Evolutionary conservation across 1,140 invertebrate species (phyloP).

Genomic region (Saccostrea cuccullata): DNA sequence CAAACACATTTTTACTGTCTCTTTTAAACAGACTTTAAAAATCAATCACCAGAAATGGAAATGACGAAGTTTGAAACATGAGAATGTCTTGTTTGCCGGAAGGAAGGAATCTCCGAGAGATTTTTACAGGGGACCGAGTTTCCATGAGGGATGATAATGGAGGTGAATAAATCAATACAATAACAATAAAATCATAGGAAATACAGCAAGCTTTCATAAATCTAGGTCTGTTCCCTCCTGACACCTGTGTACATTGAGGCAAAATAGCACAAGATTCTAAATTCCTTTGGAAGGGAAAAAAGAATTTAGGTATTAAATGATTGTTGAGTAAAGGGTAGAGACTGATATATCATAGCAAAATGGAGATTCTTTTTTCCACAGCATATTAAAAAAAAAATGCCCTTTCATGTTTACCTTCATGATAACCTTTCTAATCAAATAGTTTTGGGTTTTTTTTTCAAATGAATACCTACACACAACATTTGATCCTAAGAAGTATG

Average conservation of each 20-base stretch:
- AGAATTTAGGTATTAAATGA: background rate
- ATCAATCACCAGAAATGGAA: slow-evolving; percentile 27
- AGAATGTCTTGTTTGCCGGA: slow-evolving; percentile 21
- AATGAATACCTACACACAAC: background rate
- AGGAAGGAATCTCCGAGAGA: slow-evolving; percentile 7
- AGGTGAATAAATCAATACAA: slow-evolving; percentile 8
- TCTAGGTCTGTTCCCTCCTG: background rate
- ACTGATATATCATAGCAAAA: background rate
- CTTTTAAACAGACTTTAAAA: slow-evolving; percentile 12
- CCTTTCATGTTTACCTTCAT: background rate
- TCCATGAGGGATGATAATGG: background rate
- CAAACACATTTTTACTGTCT: slow-evolving; percentile 14
- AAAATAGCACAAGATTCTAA: background rate
- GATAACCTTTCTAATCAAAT: background rate
- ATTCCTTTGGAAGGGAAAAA: background rate
- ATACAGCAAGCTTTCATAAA: background rate
- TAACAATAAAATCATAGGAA: background rate
- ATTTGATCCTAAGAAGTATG: background rate
- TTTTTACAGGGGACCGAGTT: background rate
- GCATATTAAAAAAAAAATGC: background rate
- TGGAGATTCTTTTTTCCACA: background rate
- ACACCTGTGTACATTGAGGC: background rate
- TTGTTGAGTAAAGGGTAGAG: background rate
- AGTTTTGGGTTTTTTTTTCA: background rate
- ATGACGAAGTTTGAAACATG: slow-evolving; percentile 15